A percentile compares a stretch with the other conserved stretches of the same genome.
phyloP scores from a whole-genome alignment of 1,140 invertebrate genomes.

The Hestina assimilis region DNA sequence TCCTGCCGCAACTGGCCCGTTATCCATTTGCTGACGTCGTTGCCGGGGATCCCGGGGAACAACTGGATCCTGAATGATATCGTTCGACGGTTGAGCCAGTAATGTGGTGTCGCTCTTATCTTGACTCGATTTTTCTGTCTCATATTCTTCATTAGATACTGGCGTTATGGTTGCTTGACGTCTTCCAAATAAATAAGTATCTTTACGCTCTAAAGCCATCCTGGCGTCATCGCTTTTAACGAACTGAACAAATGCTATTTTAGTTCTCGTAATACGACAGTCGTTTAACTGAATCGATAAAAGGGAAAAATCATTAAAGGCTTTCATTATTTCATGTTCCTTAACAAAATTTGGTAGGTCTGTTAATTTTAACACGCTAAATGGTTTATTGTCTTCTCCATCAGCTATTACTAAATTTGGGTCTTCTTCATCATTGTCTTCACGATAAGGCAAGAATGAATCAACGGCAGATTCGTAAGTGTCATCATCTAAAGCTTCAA shows the following conservation, averaged over 20 bases:
- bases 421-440: conserved; percentile 57
- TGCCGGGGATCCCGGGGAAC: conserved; percentile 59
- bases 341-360: conserved; percentile 87
- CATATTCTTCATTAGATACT: conserved; percentile 48
- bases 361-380: conserved; percentile 81
- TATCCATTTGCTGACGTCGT: conserved; percentile 43
- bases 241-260: conserved; percentile 87
- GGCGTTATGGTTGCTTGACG: conserved; percentile 44
- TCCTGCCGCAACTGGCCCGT: conserved; percentile 13
- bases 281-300: conserved; percentile 84
- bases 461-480: conserved; percentile 83
- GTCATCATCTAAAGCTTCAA: conserved; percentile 81
- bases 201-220: conserved; percentile 77
- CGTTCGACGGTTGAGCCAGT: conserved; percentile 6
- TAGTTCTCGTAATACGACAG: conserved; percentile 79
- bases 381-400: conserved; percentile 30
- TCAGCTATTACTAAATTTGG: conserved; percentile 36
- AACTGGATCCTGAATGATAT: conserved; percentile 23
- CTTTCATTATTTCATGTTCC: conserved; percentile 87
- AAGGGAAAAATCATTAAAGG: conserved; percentile 86
- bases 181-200: conserved; percentile 53
- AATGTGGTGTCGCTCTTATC: conserved; percentile 27
- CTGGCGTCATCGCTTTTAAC: conserved; percentile 83
- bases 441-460: conserved; percentile 78
- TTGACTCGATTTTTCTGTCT: conserved; percentile 47